phyloP scores from a whole-genome alignment of 2,113 vertebrate genomes.

The Miniopterus natalensis region DNA sequence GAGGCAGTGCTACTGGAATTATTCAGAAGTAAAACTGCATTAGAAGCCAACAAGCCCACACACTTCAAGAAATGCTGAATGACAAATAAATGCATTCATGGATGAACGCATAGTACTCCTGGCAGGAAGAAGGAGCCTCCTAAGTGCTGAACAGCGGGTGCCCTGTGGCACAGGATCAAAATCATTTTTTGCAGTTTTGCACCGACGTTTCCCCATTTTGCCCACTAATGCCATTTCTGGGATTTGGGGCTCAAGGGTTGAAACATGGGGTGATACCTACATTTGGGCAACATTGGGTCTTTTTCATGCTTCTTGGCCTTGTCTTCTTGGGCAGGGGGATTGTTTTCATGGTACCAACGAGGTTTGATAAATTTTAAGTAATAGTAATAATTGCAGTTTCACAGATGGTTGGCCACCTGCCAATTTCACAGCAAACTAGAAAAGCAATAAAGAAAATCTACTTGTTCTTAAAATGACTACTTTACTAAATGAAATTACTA shows the following conservation, averaged over 20 bases:
- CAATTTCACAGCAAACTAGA: constrained; percentile 72
- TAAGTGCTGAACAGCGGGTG: rapidly evolving
- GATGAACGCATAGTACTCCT: background rate
- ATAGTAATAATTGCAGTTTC: constrained; percentile 64
- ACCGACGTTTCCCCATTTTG: background rate
- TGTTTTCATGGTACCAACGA: background rate
- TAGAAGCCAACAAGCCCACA: background rate
- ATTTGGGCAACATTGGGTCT: background rate
- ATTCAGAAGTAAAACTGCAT: background rate
- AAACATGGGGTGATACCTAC: background rate
- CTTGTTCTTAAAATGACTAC: constrained; percentile 79
- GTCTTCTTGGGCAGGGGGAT: constrained; percentile 7
- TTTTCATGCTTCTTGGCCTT: background rate
- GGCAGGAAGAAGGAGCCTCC: background rate
- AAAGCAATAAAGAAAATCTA: constrained; percentile 70
- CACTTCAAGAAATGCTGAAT: background rate
- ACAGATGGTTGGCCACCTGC: constrained; percentile 76
- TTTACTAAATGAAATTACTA: constrained; percentile 82
- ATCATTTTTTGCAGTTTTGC: rapidly evolving
- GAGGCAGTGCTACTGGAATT: background rate
- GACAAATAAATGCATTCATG: background rate
- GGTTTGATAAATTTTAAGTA: constrained; percentile 75
- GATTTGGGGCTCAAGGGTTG: background rate
- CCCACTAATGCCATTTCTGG: background rate
- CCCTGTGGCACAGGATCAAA: rapidly evolving